These are phyloP conservation scores for Drosophila suboccidentalis DNA, from an alignment of 2,888 invertebrate species.

Conservation along the genomic window DNA sequence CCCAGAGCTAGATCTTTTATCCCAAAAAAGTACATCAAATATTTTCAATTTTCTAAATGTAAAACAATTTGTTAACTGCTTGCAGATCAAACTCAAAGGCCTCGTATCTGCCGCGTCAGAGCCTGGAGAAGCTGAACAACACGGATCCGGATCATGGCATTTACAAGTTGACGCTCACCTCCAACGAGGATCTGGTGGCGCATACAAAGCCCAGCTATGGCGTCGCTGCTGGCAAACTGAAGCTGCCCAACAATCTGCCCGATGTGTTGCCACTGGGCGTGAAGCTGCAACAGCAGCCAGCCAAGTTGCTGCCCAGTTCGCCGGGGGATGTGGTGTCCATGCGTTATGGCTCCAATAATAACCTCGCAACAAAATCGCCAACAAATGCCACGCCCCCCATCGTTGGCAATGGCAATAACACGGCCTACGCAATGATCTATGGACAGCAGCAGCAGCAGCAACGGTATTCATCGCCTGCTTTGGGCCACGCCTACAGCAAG, in stretches of 20 bases:
- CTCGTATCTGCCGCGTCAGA: constrained; percentile 90
- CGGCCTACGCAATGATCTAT: constrained; percentile 70
- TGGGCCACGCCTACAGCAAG: constrained; percentile 68
- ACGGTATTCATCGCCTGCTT: constrained; percentile 81
- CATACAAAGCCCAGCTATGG: constrained; percentile 74
- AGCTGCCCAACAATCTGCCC: constrained; percentile 86
- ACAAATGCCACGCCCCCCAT: constrained; percentile 57
- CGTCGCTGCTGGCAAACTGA: constrained; percentile 77
- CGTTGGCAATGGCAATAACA: constrained; percentile 25
- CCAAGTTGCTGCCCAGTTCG: constrained; percentile 60
- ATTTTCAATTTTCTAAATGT: background rate
- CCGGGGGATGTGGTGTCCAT: constrained; percentile 76
- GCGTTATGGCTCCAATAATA: constrained; percentile 84
- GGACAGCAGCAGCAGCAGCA: constrained; percentile 55
- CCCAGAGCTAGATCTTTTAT: background rate
- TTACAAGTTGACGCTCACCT: constrained; percentile 91
- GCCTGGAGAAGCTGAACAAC: constrained; percentile 88
- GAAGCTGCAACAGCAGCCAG: constrained; percentile 84
- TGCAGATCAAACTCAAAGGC: constrained; percentile 92
- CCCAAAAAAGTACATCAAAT: background rate
- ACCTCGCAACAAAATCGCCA: constrained; percentile 71
- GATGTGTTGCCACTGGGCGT: constrained; percentile 87
- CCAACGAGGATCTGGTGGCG: constrained; percentile 86
- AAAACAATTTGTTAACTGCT: constrained; percentile 43
- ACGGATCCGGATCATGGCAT: constrained; percentile 90